These are phyloP conservation scores for Hipparchia sbordonii DNA, from an alignment of 2,888 invertebrate species.

Conservation along the genomic window DNA sequence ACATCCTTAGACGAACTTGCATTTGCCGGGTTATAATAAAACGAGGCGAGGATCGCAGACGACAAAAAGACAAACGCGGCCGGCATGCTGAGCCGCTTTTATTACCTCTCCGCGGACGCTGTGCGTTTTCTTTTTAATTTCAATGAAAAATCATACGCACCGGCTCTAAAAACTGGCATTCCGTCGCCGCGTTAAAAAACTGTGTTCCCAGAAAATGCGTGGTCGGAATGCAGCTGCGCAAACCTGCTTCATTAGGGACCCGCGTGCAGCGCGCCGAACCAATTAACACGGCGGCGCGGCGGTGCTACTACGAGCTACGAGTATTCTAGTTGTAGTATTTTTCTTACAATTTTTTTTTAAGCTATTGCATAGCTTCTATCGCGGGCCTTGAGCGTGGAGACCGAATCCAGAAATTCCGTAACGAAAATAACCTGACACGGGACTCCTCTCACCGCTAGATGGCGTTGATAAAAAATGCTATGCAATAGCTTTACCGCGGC, in stretches of 20 bases:
- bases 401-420: no score
- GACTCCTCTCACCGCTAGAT: no score
- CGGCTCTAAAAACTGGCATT: slow-evolving; percentile 67
- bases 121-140: slow-evolving; percentile 68
- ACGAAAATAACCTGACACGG: no score
- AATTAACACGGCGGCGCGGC: slow-evolving; percentile 16
- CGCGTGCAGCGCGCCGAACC: slow-evolving; percentile 41
- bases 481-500: no score
- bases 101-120: slow-evolving; percentile 52
- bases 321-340: no score
- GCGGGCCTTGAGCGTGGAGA: no score
- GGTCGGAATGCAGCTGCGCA: slow-evolving; percentile 66
- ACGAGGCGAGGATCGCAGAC: slow-evolving; percentile 60
- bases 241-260: slow-evolving; percentile 64
- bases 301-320: neutral
- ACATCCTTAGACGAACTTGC: slow-evolving; percentile 46
- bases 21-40: slow-evolving; percentile 64
- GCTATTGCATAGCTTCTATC: no score
- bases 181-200: slow-evolving; percentile 64
- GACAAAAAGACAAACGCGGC: slow-evolving; percentile 61
- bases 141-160: slow-evolving; percentile 76
- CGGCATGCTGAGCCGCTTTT: slow-evolving; percentile 61
- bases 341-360: no score
- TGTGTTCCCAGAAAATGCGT: slow-evolving; percentile 73
- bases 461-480: no score